Percentiles rank a stretch among this genome's conserved stretches.
These are phyloP conservation scores for Listronotus oregonensis DNA, from an alignment of 1,140 invertebrate genomes.

Conservation along the genomic window DNA sequence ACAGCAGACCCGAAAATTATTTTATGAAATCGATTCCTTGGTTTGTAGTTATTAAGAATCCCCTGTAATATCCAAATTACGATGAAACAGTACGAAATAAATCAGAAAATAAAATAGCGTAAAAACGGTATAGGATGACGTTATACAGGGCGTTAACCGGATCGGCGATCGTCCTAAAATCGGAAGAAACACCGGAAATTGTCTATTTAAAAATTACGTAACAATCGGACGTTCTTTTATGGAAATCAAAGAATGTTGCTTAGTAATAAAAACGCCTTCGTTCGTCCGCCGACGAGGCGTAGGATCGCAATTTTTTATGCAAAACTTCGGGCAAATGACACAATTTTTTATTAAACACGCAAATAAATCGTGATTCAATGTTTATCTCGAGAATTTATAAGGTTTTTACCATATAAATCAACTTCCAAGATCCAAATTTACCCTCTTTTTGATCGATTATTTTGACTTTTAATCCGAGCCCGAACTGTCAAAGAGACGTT, in stretches of 20 bases:
- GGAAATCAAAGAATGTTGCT: conserved; percentile 8
- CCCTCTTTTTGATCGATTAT: conserved; percentile 25
- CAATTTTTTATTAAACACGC: not conserved
- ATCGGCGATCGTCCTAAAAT: conserved; percentile 9
- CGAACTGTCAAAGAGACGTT: conserved; percentile 8
- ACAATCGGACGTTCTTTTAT: conserved; percentile 9
- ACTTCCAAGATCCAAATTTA: not conserved
- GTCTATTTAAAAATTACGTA: conserved; percentile 6
- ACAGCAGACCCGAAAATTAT: too few species aligned
- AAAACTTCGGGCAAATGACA: not conserved
- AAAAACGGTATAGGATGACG: conserved; percentile 15
- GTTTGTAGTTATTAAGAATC: too few species aligned
- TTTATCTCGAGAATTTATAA: not conserved
- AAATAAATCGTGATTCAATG: not conserved
- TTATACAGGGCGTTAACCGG: conserved; percentile 13
- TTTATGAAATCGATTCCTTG: too few species aligned
- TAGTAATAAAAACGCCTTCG: conserved; percentile 23
- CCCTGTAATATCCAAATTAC: not conserved
- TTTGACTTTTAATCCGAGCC: conserved; percentile 13
- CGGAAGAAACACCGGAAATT: conserved; percentile 10
- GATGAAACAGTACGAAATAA: not conserved
- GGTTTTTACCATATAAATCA: conserved; percentile 8
- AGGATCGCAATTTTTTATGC: conserved; percentile 1
- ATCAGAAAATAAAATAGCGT: not conserved
- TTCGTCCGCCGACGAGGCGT: conserved; percentile 2